Percentiles rank a stretch among this genome's conserved stretches.
Evolutionary conservation across 2,797 vertebrate species (phyloP).

Genomic region (Avahi laniger): DNA sequence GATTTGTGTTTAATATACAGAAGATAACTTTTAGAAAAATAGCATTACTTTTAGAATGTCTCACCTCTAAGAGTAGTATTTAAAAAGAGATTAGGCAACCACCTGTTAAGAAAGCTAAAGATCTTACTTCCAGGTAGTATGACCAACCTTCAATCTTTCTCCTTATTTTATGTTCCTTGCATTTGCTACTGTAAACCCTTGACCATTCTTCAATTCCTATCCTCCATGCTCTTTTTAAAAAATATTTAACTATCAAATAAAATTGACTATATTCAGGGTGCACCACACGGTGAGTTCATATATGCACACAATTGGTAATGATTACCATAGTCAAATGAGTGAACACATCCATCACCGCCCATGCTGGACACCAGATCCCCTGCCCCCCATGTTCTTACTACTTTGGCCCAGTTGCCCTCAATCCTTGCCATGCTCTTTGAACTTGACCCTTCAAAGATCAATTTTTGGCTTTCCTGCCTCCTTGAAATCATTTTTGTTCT

Average conservation of each 20-base stretch:
- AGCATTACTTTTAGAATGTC: neutral
- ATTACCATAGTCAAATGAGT: neutral
- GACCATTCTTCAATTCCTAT: neutral
- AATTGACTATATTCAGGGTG: neutral
- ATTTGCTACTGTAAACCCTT: neutral
- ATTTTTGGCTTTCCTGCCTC: neutral
- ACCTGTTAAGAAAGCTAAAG: neutral
- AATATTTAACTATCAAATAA: neutral
- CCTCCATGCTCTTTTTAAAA: neutral
- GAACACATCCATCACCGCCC: neutral
- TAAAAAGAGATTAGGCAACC: neutral
- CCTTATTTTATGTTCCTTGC: neutral
- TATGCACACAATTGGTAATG: neutral
- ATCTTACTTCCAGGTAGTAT: neutral
- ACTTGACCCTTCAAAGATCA: neutral
- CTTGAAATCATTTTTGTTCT: neutral
- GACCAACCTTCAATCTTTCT: neutral
- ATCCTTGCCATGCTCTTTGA: neutral
- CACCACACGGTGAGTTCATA: neutral
- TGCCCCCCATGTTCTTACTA: neutral
- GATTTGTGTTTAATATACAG: neutral
- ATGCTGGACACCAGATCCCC: neutral
- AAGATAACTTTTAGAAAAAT: constrained; percentile 6
- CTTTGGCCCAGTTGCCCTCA: neutral
- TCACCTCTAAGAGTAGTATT: neutral